phyloP scores from a whole-genome alignment of 2,113 vertebrate species.

The Protobothrops flavoviridis region DNA sequence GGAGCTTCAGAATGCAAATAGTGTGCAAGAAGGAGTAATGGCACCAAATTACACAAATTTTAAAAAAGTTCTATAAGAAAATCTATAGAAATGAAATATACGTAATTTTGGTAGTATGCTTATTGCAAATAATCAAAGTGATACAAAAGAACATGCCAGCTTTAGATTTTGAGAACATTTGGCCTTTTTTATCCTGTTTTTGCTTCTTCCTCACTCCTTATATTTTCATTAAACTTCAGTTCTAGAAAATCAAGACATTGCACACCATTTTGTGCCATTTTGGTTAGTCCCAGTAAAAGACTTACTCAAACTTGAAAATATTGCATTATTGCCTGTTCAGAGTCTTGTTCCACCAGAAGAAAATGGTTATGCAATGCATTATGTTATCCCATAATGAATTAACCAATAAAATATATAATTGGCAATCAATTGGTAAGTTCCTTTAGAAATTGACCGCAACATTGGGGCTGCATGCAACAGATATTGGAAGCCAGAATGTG shows the following conservation, averaged over 20 bases:
- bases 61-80: not conserved
- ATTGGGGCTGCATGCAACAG: not conserved
- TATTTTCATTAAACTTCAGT: not conserved
- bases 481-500: no score
- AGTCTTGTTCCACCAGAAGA: not conserved
- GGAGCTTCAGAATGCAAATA: not conserved
- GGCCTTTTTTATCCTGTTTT: not conserved
- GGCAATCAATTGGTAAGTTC: not conserved
- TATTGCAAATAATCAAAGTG: not conserved
- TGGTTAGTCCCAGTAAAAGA: not conserved
- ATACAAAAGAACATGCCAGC: not conserved
- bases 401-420: not conserved
- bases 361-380: not conserved
- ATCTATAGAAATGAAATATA: not conserved
- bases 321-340: not conserved
- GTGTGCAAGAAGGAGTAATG: not conserved
- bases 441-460: not conserved
- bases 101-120: not conserved
- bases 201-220: not conserved
- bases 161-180: not conserved
- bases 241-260: not conserved
- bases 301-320: not conserved
- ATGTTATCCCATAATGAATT: not conserved
- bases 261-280: not conserved
- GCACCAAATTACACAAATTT: not conserved